A percentile compares a stretch with the other conserved stretches of the same genome.
These are phyloP conservation scores for Keiferia lycopersicella DNA, from an alignment of 2,888 invertebrate genomes.

Conservation along the genomic window DNA sequence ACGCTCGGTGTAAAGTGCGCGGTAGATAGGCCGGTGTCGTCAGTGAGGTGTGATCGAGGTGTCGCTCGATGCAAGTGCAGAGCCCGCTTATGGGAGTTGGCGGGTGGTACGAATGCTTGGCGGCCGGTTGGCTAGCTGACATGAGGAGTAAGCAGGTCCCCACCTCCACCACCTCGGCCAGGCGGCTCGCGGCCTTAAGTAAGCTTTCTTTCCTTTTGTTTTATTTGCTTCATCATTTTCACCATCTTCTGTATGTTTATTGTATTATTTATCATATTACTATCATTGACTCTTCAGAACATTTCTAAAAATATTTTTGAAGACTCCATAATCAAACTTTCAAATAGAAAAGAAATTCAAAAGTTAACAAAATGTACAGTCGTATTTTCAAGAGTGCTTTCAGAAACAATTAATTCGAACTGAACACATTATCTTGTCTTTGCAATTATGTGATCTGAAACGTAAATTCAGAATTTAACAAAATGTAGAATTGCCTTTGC, in stretches of 20 bases:
- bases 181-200: slow-evolving; percentile 79
- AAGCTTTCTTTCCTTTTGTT: slow-evolving; percentile 78
- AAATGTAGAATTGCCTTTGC: too few relatives aligned
- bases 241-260: slow-evolving; percentile 40
- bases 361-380: not conserved
- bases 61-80: slow-evolving; percentile 76
- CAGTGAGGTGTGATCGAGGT: slow-evolving; percentile 64
- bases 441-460: too few relatives aligned
- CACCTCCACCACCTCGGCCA: slow-evolving; percentile 77
- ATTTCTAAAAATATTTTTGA: slow-evolving; percentile 23
- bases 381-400: not conserved
- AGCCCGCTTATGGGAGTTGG: slow-evolving; percentile 78
- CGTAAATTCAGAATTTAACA: too few relatives aligned
- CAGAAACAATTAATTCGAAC: too few relatives aligned
- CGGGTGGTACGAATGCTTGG: slow-evolving; percentile 76
- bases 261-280: slow-evolving; percentile 36
- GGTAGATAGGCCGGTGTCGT: slow-evolving; percentile 47
- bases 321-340: not conserved
- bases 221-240: slow-evolving; percentile 65
- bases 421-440: too few relatives aligned
- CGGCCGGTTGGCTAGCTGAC: slow-evolving; percentile 77
- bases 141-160: slow-evolving; percentile 81
- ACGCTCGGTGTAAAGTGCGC: slow-evolving; percentile 44
- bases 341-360: not conserved
- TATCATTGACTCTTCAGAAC: slow-evolving; percentile 26